phyloP scores from a whole-genome alignment of 2,113 vertebrate genomes.

The Capreolus pygargus region DNA sequence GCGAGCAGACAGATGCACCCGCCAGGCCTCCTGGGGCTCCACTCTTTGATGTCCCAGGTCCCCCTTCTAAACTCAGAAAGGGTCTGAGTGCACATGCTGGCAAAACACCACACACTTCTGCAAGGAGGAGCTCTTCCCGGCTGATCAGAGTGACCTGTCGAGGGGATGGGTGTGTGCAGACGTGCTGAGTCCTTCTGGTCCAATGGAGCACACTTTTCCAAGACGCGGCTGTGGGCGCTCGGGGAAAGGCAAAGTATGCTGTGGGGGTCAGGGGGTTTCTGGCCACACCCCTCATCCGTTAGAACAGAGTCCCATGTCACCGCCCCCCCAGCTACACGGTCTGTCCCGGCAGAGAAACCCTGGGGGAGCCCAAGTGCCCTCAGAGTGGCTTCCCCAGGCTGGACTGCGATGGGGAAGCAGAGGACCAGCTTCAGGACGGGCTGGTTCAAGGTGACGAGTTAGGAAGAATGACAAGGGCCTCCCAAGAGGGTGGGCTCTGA shows the following conservation, averaged over 20 bases:
- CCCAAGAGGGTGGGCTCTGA: not conserved
- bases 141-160: not conserved
- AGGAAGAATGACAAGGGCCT: not conserved
- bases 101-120: not conserved
- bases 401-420: not conserved
- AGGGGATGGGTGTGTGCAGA: not conserved
- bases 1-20: not conserved
- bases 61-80: not conserved
- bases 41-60: not conserved
- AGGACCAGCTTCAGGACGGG: not conserved
- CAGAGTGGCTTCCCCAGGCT: not conserved
- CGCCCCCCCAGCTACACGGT: not conserved
- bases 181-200: not conserved
- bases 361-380: not conserved
- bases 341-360: not conserved
- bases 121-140: not conserved
- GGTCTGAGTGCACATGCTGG: not conserved
- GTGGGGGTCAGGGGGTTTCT: rapidly evolving
- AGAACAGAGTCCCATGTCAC: not conserved
- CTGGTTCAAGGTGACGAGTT: not conserved
- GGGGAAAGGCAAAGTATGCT: rapidly evolving
- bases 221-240: not conserved
- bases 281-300: not conserved
- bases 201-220: not conserved
- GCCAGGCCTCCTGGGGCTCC: rapidly evolving